Evolutionary conservation across 2,797 vertebrate genomes (phyloP), one percentile per base, ranked within the genome.

Genomic region (Gadopsis bispinosus): DNA sequence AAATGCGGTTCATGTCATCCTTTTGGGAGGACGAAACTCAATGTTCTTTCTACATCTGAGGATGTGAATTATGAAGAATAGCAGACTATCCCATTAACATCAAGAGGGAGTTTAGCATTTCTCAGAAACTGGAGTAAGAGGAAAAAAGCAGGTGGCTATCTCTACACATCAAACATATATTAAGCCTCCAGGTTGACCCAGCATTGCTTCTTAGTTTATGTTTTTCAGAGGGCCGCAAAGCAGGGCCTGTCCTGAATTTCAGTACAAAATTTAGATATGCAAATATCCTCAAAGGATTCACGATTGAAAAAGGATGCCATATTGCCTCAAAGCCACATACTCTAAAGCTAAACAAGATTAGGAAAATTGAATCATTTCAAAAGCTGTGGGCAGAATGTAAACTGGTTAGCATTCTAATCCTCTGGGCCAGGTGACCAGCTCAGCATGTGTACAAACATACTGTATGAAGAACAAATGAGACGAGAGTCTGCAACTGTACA

Each of bases 331-430:
- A 95, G 94, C 94, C 84, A 88, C 91, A 85, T 94, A 95, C 94
- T 95, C 91, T 91, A 94, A 94, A 95, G 94, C 94, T 95, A 96
- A 96, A 96, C 92, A 95, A 95, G 94, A 96, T 96, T 96, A 96
- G 93, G 93, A 93, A 95, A 96, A 97, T 95, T 95, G 93, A 93
- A 96, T 95, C 92, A 94, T 96, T 95, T 95, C 91, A 93, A 93
- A 96, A 95, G 92, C 93, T 95, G 90, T 94, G 95, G 91, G 92
- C 93, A 93, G 93, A 97, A 96, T 94, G 92, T 94, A 95, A 95
- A 94, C 94, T 94, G 94, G 89, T 92, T 95, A 92, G 92, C 92
- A 91, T 92, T 90, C 88, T 94, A 94, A 95, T 95, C 94, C 93
- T 92, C 76, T 82, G 81, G 89, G 90, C 90, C 91, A 94, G 94